Base-by-base conservation (phyloP, 2,888 invertebrate genomes). In the Lacanobia wlatinum region DNA sequence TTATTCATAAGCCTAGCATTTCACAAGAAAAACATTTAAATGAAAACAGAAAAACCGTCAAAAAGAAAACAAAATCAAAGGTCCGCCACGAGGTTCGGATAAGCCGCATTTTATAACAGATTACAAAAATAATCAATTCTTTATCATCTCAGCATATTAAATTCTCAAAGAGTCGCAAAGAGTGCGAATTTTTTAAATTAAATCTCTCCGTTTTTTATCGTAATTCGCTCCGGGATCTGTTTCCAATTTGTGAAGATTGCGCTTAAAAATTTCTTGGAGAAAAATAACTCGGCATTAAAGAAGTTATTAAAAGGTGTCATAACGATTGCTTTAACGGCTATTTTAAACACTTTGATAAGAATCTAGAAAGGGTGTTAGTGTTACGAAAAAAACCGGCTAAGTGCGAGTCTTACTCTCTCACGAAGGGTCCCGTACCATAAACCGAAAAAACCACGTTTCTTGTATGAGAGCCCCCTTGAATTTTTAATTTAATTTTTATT, bases 131-230 rank as follows among this genome's bases (percentile, higher is more conserved):
- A 75, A 76, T 78, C 70, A 78, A 71, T 76, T 73, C 71, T 81
- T 74, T 76, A 72, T 56, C 72, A 77, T 72, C 73, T 66, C 76
- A 46, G 61, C 76, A 83, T 86, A 86, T 87, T 85, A 86, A 86
- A 87, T 85, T 83, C 86, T 58, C 63, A 56, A 66, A 73, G 71
- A 67, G 76, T 60, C 72, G 56, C 76, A 66, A 52, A 73, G 69
- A 78, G 74, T 70, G 72, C 60, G 65, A 73, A 73, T 52, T 73
- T 85, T 83, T 78, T 63, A 88, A 87, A 88, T 88, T 78, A 87
- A 84, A 87, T 88, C 82, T 75, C 50, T n/a, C 60, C 59, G 71
- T 64, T 84, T 81, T 81, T 82, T 84, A 69, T 70, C 73, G 60
- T 71, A 62, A 76, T 72, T 71, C 67, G 48, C 60, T 55, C 53